These are phyloP conservation scores for Peromyscus eremicus DNA, from an alignment of 2,797 vertebrate genomes.

Conservation along the genomic window DNA sequence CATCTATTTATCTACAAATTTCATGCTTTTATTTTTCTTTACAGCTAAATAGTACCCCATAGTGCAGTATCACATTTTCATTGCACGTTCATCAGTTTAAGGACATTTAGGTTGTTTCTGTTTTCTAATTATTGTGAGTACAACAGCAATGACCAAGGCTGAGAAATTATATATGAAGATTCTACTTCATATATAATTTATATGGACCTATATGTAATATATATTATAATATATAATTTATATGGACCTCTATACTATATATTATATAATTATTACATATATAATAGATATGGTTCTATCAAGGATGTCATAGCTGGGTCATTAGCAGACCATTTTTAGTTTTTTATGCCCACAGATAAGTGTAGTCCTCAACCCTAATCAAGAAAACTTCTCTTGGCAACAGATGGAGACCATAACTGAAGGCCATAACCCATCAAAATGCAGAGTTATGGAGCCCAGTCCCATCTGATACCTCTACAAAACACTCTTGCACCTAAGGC, in stretches of 20 bases:
- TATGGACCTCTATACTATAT: too few species aligned
- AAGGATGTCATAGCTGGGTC: neutral
- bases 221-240: too few species aligned
- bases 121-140: neutral
- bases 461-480: neutral
- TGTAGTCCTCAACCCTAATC: neutral
- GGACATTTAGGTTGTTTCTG: neutral
- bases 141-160: neutral
- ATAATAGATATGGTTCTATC: neutral
- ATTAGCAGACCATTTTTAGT: neutral
- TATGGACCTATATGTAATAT: too few species aligned
- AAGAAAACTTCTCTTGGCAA: neutral
- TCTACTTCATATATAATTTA: too few species aligned
- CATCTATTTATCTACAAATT: neutral
- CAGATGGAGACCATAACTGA: neutral
- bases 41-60: neutral
- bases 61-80: neutral
- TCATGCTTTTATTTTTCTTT: neutral
- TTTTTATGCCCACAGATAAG: neutral
- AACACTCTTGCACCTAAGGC: neutral
- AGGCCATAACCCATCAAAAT: neutral
- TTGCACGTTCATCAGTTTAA: neutral
- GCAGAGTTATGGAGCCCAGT: neutral
- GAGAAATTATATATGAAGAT: neutral
- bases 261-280: too few species aligned